These are phyloP conservation scores for Agrenia bidenticulata DNA, from an alignment of 2,888 invertebrate species.

Conservation along the genomic window DNA sequence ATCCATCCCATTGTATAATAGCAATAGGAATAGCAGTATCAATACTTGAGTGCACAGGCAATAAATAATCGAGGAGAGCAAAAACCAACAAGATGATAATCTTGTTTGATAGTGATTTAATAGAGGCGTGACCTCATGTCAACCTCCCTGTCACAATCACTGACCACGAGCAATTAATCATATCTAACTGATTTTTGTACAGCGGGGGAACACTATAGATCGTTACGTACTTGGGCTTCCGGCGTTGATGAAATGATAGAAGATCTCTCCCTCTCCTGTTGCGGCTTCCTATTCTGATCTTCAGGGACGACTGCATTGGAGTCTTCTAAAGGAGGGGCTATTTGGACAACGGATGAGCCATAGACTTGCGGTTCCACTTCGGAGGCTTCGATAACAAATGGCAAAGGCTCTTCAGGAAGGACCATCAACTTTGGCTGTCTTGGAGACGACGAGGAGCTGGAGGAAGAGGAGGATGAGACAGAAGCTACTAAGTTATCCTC, in stretches of 20 bases:
- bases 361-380: slow-evolving; percentile 6
- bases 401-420: background rate
- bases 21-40: no score
- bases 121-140: no score
- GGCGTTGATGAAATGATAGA: background rate
- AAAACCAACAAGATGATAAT: no score
- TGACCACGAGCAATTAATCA: no score
- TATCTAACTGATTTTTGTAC: no score
- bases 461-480: background rate
- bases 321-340: background rate
- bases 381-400: slow-evolving; percentile 10
- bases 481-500: background rate
- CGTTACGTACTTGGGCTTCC: background rate
- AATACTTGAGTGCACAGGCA: no score
- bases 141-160: no score
- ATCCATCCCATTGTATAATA: no score
- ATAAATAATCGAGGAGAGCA: no score
- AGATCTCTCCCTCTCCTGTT: background rate
- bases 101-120: no score
- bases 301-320: background rate
- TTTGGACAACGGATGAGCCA: background rate
- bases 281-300: no score
- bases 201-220: no score
- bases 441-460: background rate
- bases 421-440: background rate